Evolutionary conservation across 1,140 invertebrate species (phyloP).

Genomic region (Tenebrio molitor): DNA sequence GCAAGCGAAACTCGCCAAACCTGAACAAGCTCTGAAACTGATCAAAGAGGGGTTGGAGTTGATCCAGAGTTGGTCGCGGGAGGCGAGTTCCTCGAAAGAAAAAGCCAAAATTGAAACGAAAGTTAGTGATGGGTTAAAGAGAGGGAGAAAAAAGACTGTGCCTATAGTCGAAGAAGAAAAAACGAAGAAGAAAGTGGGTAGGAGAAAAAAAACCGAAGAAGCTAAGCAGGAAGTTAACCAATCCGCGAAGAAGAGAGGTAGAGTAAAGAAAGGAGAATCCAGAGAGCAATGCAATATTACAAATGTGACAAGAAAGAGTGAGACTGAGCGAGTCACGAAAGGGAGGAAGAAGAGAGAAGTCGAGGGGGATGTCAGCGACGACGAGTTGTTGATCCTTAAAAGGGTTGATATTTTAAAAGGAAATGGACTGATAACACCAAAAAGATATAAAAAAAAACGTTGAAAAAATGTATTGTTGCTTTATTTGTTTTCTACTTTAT

Average conservation of each 20-base stretch:
- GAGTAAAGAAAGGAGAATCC: no score
- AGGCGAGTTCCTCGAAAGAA: not conserved
- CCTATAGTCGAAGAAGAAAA: not conserved
- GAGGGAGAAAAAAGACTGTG: no score
- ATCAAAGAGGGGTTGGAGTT: constrained; percentile 13
- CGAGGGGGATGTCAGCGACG: not conserved
- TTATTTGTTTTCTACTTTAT: no score
- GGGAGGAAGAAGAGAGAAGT: not conserved
- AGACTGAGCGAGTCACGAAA: no score
- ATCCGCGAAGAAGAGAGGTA: not conserved
- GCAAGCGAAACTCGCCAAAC: not conserved
- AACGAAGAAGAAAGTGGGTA: not conserved
- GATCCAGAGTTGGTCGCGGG: constrained; percentile 17
- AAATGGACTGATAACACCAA: no score
- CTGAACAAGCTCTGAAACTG: constrained; percentile 9
- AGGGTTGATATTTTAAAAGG: constrained; percentile 5
- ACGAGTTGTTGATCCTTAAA: constrained; percentile 10
- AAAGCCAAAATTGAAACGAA: not conserved
- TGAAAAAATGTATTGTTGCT: no score
- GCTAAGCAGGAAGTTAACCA: not conserved
- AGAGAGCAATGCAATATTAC: no score
- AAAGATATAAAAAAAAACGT: no score
- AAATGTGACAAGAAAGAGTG: no score
- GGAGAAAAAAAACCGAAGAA: not conserved
- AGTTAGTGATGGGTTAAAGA: not conserved